Conservation (phyloP, 2,113 vertebrate genomes). For the Aix galericulata region DNA sequence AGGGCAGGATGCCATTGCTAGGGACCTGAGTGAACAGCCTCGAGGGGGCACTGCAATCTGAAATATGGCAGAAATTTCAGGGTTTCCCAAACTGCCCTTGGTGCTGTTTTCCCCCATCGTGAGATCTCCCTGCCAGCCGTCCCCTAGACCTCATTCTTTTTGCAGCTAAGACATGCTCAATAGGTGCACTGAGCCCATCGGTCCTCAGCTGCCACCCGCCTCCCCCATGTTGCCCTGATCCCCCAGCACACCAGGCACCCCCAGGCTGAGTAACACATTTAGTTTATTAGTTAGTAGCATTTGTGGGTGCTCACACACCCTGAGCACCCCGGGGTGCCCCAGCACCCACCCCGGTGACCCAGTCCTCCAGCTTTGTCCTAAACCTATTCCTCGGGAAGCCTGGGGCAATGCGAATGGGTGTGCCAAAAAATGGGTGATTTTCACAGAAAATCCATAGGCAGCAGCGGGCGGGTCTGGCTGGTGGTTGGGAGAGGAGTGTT, state of each 20-base stretch:
- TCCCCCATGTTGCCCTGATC: too few relatives aligned
- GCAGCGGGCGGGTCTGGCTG: not conserved
- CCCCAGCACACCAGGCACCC: not conserved
- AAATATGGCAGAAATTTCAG: not conserved
- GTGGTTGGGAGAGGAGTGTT: not conserved
- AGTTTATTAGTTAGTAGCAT: constrained; percentile 66
- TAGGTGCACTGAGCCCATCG: accelerated
- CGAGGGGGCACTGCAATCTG: not conserved
- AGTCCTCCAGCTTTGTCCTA: not conserved
- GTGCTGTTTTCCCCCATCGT: not conserved
- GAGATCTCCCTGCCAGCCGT: not conserved
- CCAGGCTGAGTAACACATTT: not conserved
- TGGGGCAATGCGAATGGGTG: accelerated
- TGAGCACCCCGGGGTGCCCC: not conserved
- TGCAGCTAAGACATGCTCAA: not conserved
- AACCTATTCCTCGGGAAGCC: not conserved
- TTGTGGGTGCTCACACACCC: not conserved
- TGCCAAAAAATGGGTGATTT: not conserved
- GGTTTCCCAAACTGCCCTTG: not conserved
- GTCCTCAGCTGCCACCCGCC: not conserved
- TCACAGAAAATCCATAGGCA: not conserved
- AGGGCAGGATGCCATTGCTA: not conserved
- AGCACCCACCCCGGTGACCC: not conserved
- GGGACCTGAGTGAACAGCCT: not conserved
- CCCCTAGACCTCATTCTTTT: not conserved